phyloP scores from a whole-genome alignment of 2,113 vertebrate species.

The Tiliqua scincoides region DNA sequence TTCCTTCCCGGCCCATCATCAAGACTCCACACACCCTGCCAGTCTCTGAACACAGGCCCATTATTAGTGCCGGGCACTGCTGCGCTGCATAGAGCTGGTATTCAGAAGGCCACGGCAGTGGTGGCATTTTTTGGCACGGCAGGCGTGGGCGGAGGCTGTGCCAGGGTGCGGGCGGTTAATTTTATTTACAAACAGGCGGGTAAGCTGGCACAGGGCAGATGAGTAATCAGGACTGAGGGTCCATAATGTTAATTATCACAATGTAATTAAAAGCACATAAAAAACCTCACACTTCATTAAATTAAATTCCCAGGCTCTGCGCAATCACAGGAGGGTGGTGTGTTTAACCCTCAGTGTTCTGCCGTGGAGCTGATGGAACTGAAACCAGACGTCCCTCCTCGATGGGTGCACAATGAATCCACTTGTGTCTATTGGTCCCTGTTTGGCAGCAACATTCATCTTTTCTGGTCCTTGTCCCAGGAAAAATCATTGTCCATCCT shows the following conservation, averaged over 20 bases:
- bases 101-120: not conserved
- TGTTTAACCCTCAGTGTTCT: not conserved
- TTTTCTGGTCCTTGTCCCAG: not conserved
- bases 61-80: rapidly evolving
- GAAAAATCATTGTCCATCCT: not conserved
- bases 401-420: too few relatives aligned
- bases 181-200: conserved; percentile 69
- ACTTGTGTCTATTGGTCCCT: too few relatives aligned
- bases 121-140: not conserved
- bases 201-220: conserved; percentile 62
- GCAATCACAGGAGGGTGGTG: not conserved
- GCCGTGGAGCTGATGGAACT: not conserved
- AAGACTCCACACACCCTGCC: not conserved
- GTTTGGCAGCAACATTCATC: not conserved
- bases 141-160: not conserved
- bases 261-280: conserved; percentile 78
- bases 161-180: not conserved
- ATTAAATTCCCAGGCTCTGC: conserved; percentile 60
- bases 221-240: conserved; percentile 62
- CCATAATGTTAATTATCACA: conserved; percentile 76
- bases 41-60: not conserved
- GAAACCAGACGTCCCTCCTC: not conserved
- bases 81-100: not conserved
- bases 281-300: conserved; percentile 75
- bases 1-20: not conserved